Percentiles rank a stretch among this genome's conserved stretches.
These are phyloP conservation scores for Reticulitermes lucifugus DNA, from an alignment of 2,888 invertebrate genomes.

Conservation along the genomic window DNA sequence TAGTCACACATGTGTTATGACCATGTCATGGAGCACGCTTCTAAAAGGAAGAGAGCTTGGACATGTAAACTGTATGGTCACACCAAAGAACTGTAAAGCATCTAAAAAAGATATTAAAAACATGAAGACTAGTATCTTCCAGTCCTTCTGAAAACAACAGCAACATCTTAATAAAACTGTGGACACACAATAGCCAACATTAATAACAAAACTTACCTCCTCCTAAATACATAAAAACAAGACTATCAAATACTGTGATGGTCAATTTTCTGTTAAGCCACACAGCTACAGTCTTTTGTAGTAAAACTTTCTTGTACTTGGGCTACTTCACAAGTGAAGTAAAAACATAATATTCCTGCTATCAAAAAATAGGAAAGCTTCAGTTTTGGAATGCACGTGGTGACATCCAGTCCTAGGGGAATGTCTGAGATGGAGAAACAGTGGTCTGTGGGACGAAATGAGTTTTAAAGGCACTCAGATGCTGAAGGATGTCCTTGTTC, in stretches of 20 bases:
- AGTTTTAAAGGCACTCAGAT: too few species aligned
- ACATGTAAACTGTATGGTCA: too few species aligned
- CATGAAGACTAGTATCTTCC: not conserved
- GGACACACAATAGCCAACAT: not conserved
- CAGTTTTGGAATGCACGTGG: conserved; percentile 10
- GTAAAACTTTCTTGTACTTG: not conserved
- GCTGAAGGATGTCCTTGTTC: too few species aligned
- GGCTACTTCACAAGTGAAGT: conserved; percentile 5
- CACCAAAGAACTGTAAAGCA: too few species aligned
- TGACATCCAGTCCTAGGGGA: too few species aligned
- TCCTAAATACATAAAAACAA: conserved; percentile 11
- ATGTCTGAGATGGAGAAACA: not conserved
- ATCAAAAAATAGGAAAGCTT: conserved; percentile 41
- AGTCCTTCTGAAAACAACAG: not conserved
- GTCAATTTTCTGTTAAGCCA: not conserved
- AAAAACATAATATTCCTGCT: not conserved
- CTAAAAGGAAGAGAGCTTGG: too few species aligned
- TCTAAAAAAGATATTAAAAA: too few species aligned
- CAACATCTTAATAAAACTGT: not conserved
- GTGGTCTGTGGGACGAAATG: too few species aligned
- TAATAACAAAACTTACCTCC: not conserved
- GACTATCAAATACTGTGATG: not conserved
- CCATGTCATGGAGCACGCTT: too few species aligned
- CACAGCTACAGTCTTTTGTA: conserved; percentile 6
- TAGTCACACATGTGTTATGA: too few species aligned